Percentiles rank a stretch among this genome's conserved stretches.
Evolutionary conservation across 1,140 invertebrate species (phyloP).

Genomic region (Pseudomyrmex sp.): DNA sequence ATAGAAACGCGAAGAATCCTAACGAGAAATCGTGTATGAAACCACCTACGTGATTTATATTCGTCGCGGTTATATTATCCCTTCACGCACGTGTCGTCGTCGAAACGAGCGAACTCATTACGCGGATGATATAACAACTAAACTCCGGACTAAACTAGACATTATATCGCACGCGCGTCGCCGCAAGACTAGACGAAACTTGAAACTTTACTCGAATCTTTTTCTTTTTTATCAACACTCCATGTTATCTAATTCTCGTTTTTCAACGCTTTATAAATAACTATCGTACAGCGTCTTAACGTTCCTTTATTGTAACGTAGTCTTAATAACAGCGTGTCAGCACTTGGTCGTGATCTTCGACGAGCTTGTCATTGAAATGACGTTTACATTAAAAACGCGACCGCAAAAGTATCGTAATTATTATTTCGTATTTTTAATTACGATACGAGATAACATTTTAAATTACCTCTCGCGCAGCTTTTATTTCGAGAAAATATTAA

Average conservation of each 20-base stretch:
- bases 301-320: too few species aligned
- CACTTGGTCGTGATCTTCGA: too few species aligned
- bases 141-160: background rate
- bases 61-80: background rate
- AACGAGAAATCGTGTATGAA: background rate
- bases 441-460: background rate
- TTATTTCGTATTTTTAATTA: background rate
- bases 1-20: background rate
- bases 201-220: background rate
- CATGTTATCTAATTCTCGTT: background rate
- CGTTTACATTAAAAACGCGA: too few species aligned
- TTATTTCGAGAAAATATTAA: too few species aligned
- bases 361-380: too few species aligned
- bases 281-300: too few species aligned
- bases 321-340: too few species aligned
- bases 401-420: too few species aligned
- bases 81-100: background rate
- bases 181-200: background rate
- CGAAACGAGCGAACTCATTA: background rate
- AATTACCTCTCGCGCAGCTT: too few species aligned
- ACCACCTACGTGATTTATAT: slow-evolving; percentile 4
- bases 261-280: background rate
- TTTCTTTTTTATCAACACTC: background rate
- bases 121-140: slow-evolving; percentile 3
- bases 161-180: too few species aligned